A percentile compares a stretch with the other conserved stretches of the same genome.
Evolutionary conservation across 2,113 vertebrate species (phyloP).

Genomic region (Apteryx mantelli): DNA sequence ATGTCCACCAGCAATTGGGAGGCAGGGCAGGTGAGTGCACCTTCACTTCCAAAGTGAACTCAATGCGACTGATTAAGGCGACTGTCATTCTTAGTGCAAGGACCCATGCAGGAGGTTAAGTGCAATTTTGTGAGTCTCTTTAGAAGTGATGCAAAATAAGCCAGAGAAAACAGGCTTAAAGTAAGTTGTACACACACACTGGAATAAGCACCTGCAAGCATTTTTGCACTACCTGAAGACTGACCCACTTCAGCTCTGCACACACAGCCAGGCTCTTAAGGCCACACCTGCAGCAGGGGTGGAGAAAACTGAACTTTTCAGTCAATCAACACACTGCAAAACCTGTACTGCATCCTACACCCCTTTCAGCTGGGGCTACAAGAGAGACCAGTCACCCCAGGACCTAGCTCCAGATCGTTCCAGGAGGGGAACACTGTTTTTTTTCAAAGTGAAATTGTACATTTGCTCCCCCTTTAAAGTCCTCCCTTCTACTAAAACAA

Average conservation of each 20-base stretch:
- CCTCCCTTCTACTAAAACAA: not conserved
- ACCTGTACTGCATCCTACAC: not conserved
- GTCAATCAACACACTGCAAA: not conserved
- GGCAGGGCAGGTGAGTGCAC: not conserved
- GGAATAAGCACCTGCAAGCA: not conserved
- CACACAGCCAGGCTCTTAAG: not conserved
- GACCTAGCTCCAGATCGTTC: not conserved
- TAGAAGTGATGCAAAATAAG: not conserved
- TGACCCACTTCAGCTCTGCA: not conserved
- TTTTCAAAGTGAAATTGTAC: not conserved
- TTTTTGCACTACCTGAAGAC: not conserved
- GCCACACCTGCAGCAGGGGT: not conserved
- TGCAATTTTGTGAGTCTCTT: not conserved
- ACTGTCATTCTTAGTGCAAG: accelerated
- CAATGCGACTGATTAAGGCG: not conserved
- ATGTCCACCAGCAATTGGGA: not conserved
- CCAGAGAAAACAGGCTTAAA: not conserved
- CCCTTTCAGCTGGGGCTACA: not conserved
- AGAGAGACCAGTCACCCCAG: not conserved
- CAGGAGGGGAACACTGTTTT: not conserved
- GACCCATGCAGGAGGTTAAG: not conserved
- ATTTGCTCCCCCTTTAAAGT: not conserved
- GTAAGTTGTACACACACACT: not conserved
- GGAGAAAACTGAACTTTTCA: not conserved
- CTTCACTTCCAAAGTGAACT: not conserved